Conservation (phyloP, 23 tunicate species). For the Diplosoma virens region DNA sequence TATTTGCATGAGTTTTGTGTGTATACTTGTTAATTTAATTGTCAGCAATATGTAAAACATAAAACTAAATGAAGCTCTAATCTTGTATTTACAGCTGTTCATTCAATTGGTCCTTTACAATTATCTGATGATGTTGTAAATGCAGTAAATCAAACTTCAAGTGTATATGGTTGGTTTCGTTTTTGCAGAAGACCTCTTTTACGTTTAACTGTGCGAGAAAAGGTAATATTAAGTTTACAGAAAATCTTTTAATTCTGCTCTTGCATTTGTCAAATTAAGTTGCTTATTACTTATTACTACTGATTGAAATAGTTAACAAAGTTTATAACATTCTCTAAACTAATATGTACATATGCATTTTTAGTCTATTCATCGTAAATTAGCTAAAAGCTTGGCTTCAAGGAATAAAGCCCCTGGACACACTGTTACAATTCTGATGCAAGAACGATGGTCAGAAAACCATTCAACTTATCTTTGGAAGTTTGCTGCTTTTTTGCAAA, state of each 20-base stretch:
- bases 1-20: too few species aligned
- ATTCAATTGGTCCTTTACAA: constrained; percentile 4
- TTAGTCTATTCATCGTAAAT: constrained; percentile 58
- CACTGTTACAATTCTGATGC: constrained; percentile 44
- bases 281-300: too few species aligned
- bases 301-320: too few species aligned
- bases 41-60: too few species aligned
- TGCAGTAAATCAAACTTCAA: background rate
- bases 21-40: too few species aligned
- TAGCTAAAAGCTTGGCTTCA: background rate
- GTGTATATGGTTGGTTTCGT: constrained; percentile 54
- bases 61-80: background rate
- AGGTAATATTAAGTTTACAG: constrained; percentile 16
- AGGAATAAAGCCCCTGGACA: constrained; percentile 14
- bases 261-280: too few species aligned
- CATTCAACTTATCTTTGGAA: constrained; percentile 50
- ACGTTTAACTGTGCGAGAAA: constrained; percentile 49
- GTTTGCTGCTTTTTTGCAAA: constrained; percentile 38
- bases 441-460: constrained; percentile 48
- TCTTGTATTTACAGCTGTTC: constrained; percentile 9
- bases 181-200: constrained; percentile 64
- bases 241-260: background rate
- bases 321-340: too few species aligned
- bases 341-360: too few species aligned
- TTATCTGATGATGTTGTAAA: background rate